A percentile compares a stretch with the other conserved stretches of the same genome.
These are phyloP conservation scores for Cepaea hortensis DNA, from an alignment of 2,888 invertebrate species.

Conservation along the genomic window DNA sequence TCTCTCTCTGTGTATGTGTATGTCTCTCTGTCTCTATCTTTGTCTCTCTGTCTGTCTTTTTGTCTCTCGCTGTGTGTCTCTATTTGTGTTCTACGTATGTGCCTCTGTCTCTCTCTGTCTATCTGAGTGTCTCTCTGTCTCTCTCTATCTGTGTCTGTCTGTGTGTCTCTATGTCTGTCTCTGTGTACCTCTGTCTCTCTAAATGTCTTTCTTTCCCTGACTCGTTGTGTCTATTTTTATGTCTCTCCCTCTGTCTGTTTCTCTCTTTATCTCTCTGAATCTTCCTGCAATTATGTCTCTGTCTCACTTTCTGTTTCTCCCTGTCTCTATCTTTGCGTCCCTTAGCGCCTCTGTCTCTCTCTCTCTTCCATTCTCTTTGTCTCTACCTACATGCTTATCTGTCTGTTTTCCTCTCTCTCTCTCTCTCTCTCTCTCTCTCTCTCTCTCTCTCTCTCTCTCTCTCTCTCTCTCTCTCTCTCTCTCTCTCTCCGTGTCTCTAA, in stretches of 20 bases:
- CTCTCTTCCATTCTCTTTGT: neutral
- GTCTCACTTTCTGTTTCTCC: neutral
- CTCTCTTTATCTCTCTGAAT: neutral
- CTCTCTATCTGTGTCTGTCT: neutral
- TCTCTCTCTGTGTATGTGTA: slow-evolving; percentile 6
- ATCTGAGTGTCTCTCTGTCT: slow-evolving; percentile 27
- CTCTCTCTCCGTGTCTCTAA: slow-evolving; percentile 15
- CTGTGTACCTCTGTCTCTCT: slow-evolving; percentile 1
- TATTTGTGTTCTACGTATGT: neutral
- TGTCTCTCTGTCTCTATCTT: slow-evolving; percentile 5
- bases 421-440: neutral
- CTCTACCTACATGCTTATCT: neutral
- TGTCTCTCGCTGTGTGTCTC: slow-evolving; percentile 18
- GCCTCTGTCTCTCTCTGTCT: neutral
- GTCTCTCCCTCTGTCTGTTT: slow-evolving; percentile 2
- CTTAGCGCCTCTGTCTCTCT: neutral
- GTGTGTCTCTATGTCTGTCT: slow-evolving; percentile 18
- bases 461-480: slow-evolving; percentile 4
- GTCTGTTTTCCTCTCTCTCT: slow-evolving; percentile 3
- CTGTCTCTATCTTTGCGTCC: neutral
- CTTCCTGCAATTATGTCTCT: neutral
- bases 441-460: neutral
- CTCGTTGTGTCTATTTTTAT: neutral
- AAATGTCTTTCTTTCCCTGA: neutral
- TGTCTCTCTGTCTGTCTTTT: neutral